These are phyloP conservation scores for Sparus aurata DNA, from an alignment of 2,797 vertebrate species.

Conservation along the genomic window DNA sequence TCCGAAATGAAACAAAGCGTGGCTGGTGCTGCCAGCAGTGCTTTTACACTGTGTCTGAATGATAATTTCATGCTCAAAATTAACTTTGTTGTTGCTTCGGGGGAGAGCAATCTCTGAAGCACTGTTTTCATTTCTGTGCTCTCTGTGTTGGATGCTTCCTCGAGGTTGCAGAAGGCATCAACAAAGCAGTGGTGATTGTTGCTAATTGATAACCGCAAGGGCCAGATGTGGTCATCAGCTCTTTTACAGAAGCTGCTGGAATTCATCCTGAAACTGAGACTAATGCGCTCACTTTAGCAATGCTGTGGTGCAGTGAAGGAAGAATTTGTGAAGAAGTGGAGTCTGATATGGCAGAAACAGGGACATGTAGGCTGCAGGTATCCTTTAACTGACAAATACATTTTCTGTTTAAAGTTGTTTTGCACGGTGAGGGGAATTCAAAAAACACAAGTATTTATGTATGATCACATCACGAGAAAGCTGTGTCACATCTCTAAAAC, in stretches of 20 bases:
- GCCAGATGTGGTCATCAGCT: background rate
- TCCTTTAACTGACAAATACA: background rate
- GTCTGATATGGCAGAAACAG: background rate
- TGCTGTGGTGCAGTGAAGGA: background rate
- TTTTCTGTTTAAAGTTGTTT: conserved; percentile 8
- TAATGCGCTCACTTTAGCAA: background rate
- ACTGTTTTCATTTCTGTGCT: background rate
- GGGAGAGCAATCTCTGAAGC: conserved; percentile 4
- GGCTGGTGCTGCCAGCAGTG: conserved; percentile 28
- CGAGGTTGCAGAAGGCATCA: conserved; percentile 28
- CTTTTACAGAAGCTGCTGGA: conserved; percentile 2
- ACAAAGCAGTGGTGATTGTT: background rate
- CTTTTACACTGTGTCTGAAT: conserved; percentile 39
- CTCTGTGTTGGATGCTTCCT: background rate
- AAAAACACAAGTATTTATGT: background rate
- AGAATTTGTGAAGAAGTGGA: background rate
- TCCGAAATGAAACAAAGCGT: conserved; percentile 43
- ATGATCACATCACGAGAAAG: background rate
- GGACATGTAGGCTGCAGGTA: background rate
- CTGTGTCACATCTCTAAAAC: background rate
- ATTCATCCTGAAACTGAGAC: conserved; percentile 16
- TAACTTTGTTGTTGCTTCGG: conserved; percentile 35
- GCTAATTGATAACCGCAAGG: conserved; percentile 17
- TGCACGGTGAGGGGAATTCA: background rate
- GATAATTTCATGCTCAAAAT: conserved; percentile 46